Evolutionary conservation across 2,797 vertebrate species (phyloP), one percentile per base, ranked within the genome.

Genomic region (Hydrolagus colliei): DNA sequence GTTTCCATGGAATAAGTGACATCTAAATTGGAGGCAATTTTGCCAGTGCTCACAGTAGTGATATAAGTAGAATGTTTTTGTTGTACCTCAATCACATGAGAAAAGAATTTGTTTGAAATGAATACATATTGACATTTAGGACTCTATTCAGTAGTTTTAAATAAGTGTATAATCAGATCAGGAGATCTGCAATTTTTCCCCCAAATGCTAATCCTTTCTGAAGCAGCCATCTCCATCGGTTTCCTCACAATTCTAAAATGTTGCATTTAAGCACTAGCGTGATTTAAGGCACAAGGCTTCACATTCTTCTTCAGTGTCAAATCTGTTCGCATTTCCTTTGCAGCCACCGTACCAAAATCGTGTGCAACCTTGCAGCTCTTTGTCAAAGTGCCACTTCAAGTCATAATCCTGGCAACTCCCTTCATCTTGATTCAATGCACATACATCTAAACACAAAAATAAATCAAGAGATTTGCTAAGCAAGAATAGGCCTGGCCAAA

Each of bases 301-400:
- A 72, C 96, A 96, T 59, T 94, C 89, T 20, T 92, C 88, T 85
- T 91, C 88, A 0, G 93, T 96, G 86, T 91, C 86, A 87, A 97
- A 97, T 86, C 90, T 91, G 89, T 96, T 97, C 62, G 59, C 86
- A 32, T 96, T 96, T 63, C 94, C 95, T 41, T 89, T 92, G 52
- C 95, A 97, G 90, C 95, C 91, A 0, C 96, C 92, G 2, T 92
- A 96, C 95, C 95, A 96, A 92, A 96, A 96, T 16, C 87, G 91
- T 7, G 41, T 41, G 62, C 95, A 96, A 1, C 89, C 89, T 59
- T 73, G 89, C 87, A 91, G 88, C 0, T 91, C 68, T 9, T 87
- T 86, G 89, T 95, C 35, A 0, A 93, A 96, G 91, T 92, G 93
- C 96, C 96, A 97, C 85, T 92, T 93, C 87, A 95, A 91, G 85